phyloP scores from a whole-genome alignment of 2,888 invertebrate species.

The Anagyrus pseudococci region DNA sequence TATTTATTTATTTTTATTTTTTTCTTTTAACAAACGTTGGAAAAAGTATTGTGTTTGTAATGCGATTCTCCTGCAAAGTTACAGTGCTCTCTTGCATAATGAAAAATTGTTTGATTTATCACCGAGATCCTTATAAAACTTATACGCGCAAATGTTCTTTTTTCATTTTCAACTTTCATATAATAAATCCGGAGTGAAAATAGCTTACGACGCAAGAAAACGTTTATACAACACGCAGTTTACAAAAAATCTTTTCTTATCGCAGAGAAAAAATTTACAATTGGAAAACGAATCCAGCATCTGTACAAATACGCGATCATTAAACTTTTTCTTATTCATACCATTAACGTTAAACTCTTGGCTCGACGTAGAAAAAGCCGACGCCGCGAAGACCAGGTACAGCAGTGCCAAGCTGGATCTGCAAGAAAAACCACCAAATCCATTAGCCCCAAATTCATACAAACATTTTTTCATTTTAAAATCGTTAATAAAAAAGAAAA shows the following conservation, averaged over 20 bases:
- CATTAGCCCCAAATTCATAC: neutral
- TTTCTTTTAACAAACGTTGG: neutral
- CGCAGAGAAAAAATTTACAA: no score
- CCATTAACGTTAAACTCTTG: constrained; percentile 54
- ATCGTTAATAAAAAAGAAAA: neutral
- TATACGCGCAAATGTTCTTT: no score
- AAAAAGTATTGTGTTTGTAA: neutral
- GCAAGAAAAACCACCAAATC: constrained; percentile 40
- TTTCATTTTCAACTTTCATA: neutral
- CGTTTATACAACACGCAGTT: no score
- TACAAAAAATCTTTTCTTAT: no score
- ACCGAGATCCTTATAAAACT: no score
- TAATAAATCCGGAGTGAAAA: no score
- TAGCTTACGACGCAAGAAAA: no score
- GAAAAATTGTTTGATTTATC: no score
- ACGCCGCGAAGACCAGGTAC: constrained; percentile 45
- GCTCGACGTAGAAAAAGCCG: constrained; percentile 48
- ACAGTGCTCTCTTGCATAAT: no score
- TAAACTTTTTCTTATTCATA: constrained; percentile 39
- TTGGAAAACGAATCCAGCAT: no score
- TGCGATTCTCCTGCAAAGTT: no score
- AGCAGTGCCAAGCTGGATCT: constrained; percentile 54
- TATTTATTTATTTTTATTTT: neutral
- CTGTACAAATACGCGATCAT: neutral
- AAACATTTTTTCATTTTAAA: neutral